Evolutionary conservation across 2,888 invertebrate species (phyloP), one percentile per base, ranked within the genome.

Genomic region (Napeogenes inachia): DNA sequence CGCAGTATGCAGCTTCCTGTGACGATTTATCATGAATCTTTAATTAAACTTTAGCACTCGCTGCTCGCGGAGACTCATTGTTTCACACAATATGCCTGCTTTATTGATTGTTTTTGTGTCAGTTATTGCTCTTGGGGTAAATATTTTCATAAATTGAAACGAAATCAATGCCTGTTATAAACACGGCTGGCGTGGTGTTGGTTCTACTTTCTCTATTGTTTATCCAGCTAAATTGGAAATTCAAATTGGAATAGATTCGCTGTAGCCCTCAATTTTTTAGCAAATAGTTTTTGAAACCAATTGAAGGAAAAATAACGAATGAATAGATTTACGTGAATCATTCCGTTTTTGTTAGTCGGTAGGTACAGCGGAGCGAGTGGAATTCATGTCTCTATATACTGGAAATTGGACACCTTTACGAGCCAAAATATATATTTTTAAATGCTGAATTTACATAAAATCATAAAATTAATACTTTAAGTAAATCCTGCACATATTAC

Each of bases 11-110:
- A 88, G 84, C 87, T 87, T 85, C 87, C 86, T 82, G 79, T 81
- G 84, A 86, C 87, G 87, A 89, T 89, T 89, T 89, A 89, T 89
- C 89, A 89, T 89, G 88, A 89, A 89, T 89, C 89, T 89, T 89
- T 89, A 89, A 89, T 89, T 89, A 89, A 89, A 89, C 84, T 89
- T 89, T 84, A 85, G 79, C 85, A 81, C 80, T 81, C 82, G 83
- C 84, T 85, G 83, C 77, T 82, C 80, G 76, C 77, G 73, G 80
- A 74, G 74, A 75, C 82, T 82, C 81, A 81, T 83, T 84, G 82
- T 84, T 79, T 77, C 76, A 78, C 75, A 77, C 76, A 78, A 64
- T 69, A 68, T 68, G 65, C 59, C 64, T 59, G 61, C 64, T 61
- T 63, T 68, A 70, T 66, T 69, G 68, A 68, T 68, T 71, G 60